Evolutionary conservation across 2,113 vertebrate species (phyloP), one percentile per base, ranked within the genome.

Genomic region (Thamnaconus septentrionalis): DNA sequence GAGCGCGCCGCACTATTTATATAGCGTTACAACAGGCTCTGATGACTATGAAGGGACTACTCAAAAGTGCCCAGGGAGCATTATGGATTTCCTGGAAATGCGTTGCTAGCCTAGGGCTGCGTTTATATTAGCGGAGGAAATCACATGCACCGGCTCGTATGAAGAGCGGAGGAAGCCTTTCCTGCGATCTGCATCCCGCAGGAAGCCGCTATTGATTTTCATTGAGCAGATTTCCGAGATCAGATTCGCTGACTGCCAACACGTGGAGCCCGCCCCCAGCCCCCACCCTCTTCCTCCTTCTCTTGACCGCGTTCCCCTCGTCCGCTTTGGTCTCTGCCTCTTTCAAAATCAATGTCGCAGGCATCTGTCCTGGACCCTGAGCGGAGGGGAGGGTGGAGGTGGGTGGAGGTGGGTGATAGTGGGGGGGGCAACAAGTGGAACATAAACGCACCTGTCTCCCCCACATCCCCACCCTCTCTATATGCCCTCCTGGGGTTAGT

Each of bases 361-460:
- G 63, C 80, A 79, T 80, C 76, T 81, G 74, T 80, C 18, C 18
- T 31, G 18, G 18, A 31, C 18, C 18, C 18, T 31, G 18, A 31
- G 18, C 18, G 18, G 18, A 31, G 18, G 18, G 18, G 18, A 31
- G 18, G 18, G 18, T 31, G 18, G 18, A 31, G 18, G 18, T 31
- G 18, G 18, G n/a, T n/a, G n/a, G n/a, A n/a, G n/a, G n/a, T n/a
- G n/a, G 18, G 18, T 31, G 18, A 31, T 31, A 31, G 40, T 11
- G 6, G 46, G 55, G 64, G 62, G 71, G 75, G 56, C 83, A 85
- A 88, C 85, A 88, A 81, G 83, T 81, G 69, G 77, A 85, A 82
- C 71, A 76, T 62, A 79, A 86, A 84, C 85, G 81, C 82, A 88
- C 85, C 85, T 86, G 85, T 78, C 82, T 50, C 9, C 10, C 48